Base-by-base conservation (phyloP, 1,140 invertebrate species). In the Paralvinella palmiformis region DNA sequence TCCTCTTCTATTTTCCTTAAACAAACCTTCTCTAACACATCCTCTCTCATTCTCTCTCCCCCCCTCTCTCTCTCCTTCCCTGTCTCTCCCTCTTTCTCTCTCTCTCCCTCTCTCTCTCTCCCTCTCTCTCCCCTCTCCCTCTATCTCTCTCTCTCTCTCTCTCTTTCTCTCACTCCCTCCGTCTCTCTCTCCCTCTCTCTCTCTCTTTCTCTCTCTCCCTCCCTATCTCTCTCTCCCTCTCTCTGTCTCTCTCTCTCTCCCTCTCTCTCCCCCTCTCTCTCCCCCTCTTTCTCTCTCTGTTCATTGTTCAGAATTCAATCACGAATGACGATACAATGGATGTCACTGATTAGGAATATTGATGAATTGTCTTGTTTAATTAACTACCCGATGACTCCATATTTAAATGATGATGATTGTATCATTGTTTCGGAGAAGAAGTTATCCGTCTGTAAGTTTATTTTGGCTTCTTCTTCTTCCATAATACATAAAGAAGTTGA, bases 171-270 rank as follows among this genome's bases (percentile, higher is more conserved):
- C 33, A 20, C 20, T 32, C 32, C 22, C 35, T 20, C 29, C n/a
- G 24, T 20, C n/a, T 33, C 56, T 20, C 31, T 58, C n/a, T 58
- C 56, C 33, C 56, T 58, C 56, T 36, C 56, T 58, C 56, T 58
- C 56, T 33, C 56, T 58, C 56, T 58, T 32, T 36, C 56, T 58
- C 56, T 58, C 56, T 58, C 56, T 31, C 56, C 20, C 56, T 20
- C 56, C 20, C 56, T 31, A 24, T 31, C 56, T 31, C 56, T 58
- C 56, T 58, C 56, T 58, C 56, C 33, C 56, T 58, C 56, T 58
- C 56, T 58, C 56, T 58, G 24, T 58, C 56, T 58, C 56, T 58
- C 56, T 58, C 56, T 58, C 56, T 58, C 56, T 58, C 56, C 33
- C 56, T 58, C 56, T 33, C 56, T 58, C 56, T 58, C 56, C 33